phyloP scores from a whole-genome alignment of 1,140 invertebrate species.

The Hyles vespertilio region DNA sequence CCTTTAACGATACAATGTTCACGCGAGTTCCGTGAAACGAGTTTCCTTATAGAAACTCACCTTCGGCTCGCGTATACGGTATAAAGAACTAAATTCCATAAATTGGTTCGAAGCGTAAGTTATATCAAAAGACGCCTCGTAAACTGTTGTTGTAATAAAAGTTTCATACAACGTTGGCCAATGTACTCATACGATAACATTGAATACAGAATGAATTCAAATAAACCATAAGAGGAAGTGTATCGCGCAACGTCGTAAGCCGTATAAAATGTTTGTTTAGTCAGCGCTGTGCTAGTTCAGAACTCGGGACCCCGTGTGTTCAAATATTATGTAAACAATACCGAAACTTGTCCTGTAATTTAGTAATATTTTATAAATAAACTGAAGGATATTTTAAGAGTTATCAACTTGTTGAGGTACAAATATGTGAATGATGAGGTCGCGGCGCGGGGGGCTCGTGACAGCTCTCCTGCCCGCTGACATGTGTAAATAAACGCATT shows the following conservation, averaged over 20 bases:
- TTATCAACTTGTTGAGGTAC: neutral
- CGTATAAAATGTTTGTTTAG: neutral
- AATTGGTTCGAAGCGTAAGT: no score
- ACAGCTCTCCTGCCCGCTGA: conserved; percentile 9
- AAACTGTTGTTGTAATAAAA: no score
- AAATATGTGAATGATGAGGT: neutral
- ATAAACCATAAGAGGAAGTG: no score
- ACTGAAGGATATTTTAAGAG: no score
- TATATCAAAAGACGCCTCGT: no score
- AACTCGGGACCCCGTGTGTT: neutral
- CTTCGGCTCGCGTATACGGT: neutral
- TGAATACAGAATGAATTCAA: no score
- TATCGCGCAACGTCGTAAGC: no score
- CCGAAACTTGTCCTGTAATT: no score
- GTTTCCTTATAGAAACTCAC: conserved; percentile 4
- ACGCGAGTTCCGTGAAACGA: conserved; percentile 1
- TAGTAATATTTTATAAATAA: neutral
- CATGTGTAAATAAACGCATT: conserved; percentile 13
- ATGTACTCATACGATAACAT: no score
- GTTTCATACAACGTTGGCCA: no score
- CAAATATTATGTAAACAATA: no score
- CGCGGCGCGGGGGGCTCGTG: neutral
- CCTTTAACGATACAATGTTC: neutral
- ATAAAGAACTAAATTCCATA: no score
- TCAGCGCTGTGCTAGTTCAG: neutral